Percentiles rank a stretch among this genome's conserved stretches.
phyloP scores from a whole-genome alignment of 2,888 invertebrate species.

The Ichneumoninae sp. region DNA sequence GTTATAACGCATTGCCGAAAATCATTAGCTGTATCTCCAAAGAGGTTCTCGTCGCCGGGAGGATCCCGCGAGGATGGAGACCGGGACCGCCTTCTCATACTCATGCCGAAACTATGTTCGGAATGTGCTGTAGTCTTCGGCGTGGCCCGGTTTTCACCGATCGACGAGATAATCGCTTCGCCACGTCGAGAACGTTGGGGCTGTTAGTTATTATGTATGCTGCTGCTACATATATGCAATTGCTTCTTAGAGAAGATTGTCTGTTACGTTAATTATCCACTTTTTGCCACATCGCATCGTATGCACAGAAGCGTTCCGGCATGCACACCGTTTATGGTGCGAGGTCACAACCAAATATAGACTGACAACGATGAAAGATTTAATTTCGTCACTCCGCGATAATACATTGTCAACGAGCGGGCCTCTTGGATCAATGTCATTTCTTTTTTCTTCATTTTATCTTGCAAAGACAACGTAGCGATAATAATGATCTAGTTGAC shows the following conservation, averaged over 20 bases:
- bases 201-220: not conserved
- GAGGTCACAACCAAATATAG: conserved; percentile 66
- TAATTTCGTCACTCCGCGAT: conserved; percentile 29
- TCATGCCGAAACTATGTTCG: conserved; percentile 51
- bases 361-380: conserved; percentile 56
- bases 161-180: conserved; percentile 74
- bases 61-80: not conserved
- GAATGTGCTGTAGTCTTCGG: conserved; percentile 55
- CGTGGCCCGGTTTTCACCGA: conserved; percentile 73
- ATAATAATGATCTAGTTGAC: too few relatives aligned
- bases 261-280: conserved; percentile 63
- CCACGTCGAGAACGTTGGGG: conserved; percentile 60
- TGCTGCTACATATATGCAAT: conserved; percentile 24
- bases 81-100: not conserved
- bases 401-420: conserved; percentile 56
- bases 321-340: conserved; percentile 32
- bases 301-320: conserved; percentile 41
- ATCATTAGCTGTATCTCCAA: not conserved
- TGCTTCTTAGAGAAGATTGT: conserved; percentile 35
- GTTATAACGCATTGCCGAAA: not conserved
- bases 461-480: too few relatives aligned
- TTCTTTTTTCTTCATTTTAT: too few relatives aligned
- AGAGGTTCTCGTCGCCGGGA: not conserved
- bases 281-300: conserved; percentile 46
- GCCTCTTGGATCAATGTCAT: too few relatives aligned